phyloP scores from a whole-genome alignment of 35 echinoderm and acorn worm species.

The Strongylocentrotus purpuratus region DNA sequence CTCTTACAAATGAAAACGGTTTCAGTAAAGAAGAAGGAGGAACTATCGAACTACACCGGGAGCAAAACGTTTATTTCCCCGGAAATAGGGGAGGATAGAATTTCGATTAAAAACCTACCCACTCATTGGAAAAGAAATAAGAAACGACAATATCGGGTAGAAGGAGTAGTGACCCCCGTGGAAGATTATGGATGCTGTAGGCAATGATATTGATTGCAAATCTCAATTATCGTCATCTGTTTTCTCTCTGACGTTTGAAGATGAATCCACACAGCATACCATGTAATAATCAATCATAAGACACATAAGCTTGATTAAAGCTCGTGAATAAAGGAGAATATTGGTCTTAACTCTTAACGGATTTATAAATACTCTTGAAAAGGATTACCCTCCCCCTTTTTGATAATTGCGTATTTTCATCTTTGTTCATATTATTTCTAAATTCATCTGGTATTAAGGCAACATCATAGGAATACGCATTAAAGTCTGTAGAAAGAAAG shows the following conservation, averaged over 20 bases:
- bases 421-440: no score
- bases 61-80: not conserved
- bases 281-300: no score
- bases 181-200: not conserved
- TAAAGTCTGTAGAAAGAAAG: no score
- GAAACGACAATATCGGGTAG: not conserved
- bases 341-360: no score
- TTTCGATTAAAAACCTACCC: not conserved
- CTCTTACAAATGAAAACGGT: no score
- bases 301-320: no score
- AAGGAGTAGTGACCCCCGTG: not conserved
- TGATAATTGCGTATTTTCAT: no score
- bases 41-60: not conserved
- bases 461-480: no score
- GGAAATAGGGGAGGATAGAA: not conserved
- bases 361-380: no score
- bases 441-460: no score
- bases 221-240: not conserved
- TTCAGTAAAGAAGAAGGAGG: not conserved
- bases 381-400: no score
- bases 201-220: not conserved
- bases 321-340: no score
- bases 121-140: not conserved
- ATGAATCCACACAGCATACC: not conserved
- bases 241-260: not conserved